These are phyloP conservation scores for Acanthis flammea DNA, from an alignment of 2,797 vertebrate genomes.

Conservation along the genomic window DNA sequence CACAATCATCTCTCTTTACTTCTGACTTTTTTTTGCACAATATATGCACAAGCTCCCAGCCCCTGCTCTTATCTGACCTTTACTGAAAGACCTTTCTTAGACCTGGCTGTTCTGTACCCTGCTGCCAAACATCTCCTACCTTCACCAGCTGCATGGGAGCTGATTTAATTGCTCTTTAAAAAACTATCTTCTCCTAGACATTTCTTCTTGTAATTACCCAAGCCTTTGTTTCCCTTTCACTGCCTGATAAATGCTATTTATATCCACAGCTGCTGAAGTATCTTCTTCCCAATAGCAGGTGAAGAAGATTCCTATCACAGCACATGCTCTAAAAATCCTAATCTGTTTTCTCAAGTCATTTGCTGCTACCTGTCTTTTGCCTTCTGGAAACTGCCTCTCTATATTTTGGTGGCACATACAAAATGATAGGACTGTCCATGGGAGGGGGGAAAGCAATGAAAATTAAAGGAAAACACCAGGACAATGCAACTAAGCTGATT, in stretches of 20 bases:
- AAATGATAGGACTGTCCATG: neutral
- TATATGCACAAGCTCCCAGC: neutral
- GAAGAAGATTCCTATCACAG: conserved; percentile 18
- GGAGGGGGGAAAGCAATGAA: neutral
- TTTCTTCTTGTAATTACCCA: conserved; percentile 16
- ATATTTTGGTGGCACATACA: neutral
- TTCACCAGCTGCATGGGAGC: neutral
- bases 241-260: conserved; percentile 42
- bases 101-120: neutral
- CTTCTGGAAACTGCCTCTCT: neutral
- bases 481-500: neutral
- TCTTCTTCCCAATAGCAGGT: conserved; percentile 24
- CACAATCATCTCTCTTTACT: neutral
- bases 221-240: conserved; percentile 28
- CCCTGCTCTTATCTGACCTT: neutral
- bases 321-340: neutral
- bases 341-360: conserved; percentile 9
- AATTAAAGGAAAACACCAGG: neutral
- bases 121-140: neutral
- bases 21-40: neutral
- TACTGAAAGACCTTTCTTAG: neutral
- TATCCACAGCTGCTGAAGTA: conserved; percentile 42
- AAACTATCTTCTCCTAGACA: neutral
- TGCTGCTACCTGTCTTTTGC: conserved; percentile 37
- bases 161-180: conserved; percentile 16